phyloP scores from a whole-genome alignment of 2,113 vertebrate genomes.

The Zosterops lateralis region DNA sequence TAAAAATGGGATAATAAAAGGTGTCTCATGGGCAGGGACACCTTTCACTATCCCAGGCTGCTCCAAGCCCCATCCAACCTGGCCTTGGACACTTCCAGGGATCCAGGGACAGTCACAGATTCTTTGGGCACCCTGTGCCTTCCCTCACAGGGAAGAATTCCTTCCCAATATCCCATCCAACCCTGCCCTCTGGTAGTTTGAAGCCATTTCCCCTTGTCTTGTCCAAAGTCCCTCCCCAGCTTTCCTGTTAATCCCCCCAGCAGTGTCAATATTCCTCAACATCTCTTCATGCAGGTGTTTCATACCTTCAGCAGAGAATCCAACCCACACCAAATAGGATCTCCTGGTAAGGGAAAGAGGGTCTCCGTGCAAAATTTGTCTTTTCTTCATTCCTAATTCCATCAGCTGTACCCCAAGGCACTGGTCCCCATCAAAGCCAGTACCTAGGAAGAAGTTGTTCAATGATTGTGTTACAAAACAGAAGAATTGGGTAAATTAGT shows the following conservation, averaged over 20 bases:
- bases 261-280: accelerated
- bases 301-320: conserved; percentile 92
- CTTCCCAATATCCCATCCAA: not conserved
- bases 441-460: conserved; percentile 72
- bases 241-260: not conserved
- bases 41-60: accelerated
- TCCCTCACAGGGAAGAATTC: accelerated
- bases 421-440: conserved; percentile 92
- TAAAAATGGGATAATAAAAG: not conserved
- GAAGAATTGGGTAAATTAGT: not conserved
- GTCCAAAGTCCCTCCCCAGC: not conserved
- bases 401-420: conserved; percentile 89
- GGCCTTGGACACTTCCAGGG: not conserved
- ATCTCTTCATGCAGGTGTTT: not conserved
- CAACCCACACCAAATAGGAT: conserved; percentile 87
- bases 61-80: accelerated
- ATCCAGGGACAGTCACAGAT: not conserved
- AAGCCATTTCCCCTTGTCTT: not conserved
- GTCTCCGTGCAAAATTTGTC: conserved; percentile 81
- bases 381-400: conserved; percentile 80
- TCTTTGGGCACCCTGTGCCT: not conserved
- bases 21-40: not conserved
- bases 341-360: conserved; percentile 85
- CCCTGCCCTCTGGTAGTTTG: not conserved
- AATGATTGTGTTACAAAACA: not conserved